These are phyloP conservation scores for Balearica regulorum DNA, from an alignment of 2,797 vertebrate genomes.

Conservation along the genomic window DNA sequence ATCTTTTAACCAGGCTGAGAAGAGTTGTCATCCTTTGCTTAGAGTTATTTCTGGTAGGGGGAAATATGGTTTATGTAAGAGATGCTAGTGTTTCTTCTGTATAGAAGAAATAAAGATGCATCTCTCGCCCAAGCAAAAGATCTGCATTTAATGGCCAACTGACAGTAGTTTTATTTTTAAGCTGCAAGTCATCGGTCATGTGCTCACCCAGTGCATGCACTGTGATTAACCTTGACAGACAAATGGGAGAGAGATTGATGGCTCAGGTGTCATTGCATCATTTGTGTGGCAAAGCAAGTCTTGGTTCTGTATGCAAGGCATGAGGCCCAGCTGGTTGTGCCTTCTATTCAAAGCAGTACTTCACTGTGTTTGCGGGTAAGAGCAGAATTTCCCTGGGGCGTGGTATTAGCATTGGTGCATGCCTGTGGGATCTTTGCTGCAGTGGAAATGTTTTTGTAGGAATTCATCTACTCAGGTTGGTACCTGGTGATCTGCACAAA, in stretches of 20 bases:
- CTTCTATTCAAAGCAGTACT: background rate
- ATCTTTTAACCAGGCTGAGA: background rate
- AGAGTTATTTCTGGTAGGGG: background rate
- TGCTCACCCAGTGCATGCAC: background rate
- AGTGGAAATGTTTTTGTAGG: background rate
- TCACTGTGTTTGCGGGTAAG: background rate
- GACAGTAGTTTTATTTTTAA: background rate
- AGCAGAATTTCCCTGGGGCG: background rate
- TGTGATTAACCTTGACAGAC: background rate
- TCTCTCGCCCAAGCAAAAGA: accelerated
- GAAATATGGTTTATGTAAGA: background rate
- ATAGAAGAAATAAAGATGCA: background rate
- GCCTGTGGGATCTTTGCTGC: background rate
- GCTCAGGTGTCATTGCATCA: background rate
- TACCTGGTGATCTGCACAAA: background rate
- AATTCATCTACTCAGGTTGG: background rate
- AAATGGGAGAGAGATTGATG: background rate
- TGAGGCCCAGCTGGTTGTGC: background rate
- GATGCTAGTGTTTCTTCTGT: background rate
- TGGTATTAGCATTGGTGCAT: background rate
- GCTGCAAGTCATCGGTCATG: background rate
- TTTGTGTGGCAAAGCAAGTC: background rate
- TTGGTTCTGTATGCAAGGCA: conserved; percentile 23
- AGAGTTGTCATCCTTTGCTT: background rate
- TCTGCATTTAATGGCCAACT: background rate